Conservation (phyloP, 2,113 vertebrate genomes). For the Lichenostomus cassidix region DNA sequence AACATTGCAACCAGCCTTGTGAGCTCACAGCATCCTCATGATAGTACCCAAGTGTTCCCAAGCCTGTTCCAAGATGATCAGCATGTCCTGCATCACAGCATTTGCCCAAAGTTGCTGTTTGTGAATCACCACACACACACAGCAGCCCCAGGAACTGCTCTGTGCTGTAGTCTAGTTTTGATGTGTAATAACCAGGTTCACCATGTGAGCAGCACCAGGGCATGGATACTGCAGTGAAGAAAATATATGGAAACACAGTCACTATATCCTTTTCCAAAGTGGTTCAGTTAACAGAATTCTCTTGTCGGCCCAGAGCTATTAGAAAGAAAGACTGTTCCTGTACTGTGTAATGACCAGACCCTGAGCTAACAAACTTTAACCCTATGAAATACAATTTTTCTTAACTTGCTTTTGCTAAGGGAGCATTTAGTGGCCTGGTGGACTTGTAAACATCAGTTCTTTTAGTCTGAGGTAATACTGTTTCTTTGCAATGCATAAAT, state of each 20-base stretch:
- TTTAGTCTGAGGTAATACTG: not conserved
- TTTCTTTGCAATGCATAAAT: not conserved
- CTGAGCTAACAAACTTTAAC: not conserved
- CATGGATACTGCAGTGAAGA: not conserved
- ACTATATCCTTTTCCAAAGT: not conserved
- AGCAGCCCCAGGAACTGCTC: not conserved
- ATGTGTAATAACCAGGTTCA: not conserved
- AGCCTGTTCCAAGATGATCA: not conserved
- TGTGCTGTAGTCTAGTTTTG: not conserved
- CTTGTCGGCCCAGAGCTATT: not conserved
- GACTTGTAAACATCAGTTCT: not conserved
- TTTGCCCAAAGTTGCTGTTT: not conserved
- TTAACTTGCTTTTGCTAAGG: not conserved
- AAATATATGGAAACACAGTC: not conserved
- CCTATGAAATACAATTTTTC: not conserved
- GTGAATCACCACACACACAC: rapidly evolving
- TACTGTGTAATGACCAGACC: not conserved
- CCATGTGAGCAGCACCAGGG: not conserved
- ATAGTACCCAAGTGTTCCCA: not conserved
- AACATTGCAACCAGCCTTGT: not conserved
- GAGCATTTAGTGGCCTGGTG: not conserved
- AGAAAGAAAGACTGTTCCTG: not conserved
- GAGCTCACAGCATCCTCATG: rapidly evolving
- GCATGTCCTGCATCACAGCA: not conserved
- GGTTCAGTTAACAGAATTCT: not conserved